Evolutionary conservation across 2,113 vertebrate genomes (phyloP).

Genomic region (Sterna hirundo): DNA sequence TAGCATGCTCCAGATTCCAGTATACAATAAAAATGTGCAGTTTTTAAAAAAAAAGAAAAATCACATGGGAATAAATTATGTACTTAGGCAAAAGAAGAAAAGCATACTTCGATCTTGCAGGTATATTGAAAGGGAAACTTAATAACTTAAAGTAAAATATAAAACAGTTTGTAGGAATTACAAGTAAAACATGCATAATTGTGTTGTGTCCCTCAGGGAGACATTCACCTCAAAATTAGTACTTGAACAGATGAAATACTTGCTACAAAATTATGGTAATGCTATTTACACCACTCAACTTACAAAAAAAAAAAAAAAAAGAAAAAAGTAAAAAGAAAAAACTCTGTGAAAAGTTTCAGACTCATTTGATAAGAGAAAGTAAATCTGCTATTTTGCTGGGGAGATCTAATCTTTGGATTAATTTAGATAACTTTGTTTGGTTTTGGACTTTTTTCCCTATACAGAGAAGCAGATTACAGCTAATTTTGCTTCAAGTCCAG

Average conservation of each 20-base stretch:
- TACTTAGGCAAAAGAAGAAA: not conserved
- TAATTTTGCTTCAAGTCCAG: not conserved
- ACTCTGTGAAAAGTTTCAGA: not conserved
- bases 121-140: slow-evolving; percentile 34
- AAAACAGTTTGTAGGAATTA: slow-evolving; percentile 25
- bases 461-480: not conserved
- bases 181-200: slow-evolving; percentile 47
- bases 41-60: not conserved
- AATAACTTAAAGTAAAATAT: slow-evolving; percentile 29
- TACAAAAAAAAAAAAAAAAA: not conserved
- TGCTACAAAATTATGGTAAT: not conserved
- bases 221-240: not conserved
- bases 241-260: slow-evolving; percentile 6
- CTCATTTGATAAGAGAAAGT: not conserved
- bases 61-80: not conserved
- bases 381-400: not conserved
- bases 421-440: not conserved
- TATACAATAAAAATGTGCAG: not conserved
- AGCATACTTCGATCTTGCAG: not conserved
- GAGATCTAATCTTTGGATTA: not conserved
- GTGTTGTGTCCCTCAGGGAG: not conserved
- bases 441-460: not conserved
- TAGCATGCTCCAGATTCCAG: not conserved
- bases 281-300: not conserved
- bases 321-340: accelerated